Conservation (phyloP, 2,113 vertebrate genomes). For the Montifringilla adamsi region DNA sequence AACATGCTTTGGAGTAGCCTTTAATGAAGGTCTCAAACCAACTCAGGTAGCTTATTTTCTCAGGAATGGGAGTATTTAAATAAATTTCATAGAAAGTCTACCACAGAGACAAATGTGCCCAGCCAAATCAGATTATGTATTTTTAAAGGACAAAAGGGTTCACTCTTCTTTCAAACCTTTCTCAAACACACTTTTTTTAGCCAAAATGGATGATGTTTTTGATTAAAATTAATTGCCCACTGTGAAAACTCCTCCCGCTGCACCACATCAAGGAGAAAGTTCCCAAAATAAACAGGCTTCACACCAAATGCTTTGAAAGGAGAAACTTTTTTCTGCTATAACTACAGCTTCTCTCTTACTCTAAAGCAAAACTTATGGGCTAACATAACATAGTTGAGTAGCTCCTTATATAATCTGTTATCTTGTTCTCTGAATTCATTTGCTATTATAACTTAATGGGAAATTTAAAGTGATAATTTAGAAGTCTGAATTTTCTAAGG, state of each 20-base stretch:
- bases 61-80: conserved; percentile 33
- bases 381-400: neutral
- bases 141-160: neutral
- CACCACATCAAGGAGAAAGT: neutral
- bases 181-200: neutral
- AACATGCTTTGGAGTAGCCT: conserved; percentile 38
- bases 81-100: conserved; percentile 8
- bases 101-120: neutral
- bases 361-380: neutral
- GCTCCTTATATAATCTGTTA: neutral
- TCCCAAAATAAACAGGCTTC: neutral
- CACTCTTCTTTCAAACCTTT: neutral
- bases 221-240: neutral
- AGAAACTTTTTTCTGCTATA: neutral
- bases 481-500: neutral
- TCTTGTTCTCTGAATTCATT: neutral
- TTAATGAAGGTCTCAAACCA: conserved; percentile 72
- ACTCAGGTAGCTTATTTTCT: conserved; percentile 62
- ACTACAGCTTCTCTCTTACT: neutral
- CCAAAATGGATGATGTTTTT: neutral
- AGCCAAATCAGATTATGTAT: neutral
- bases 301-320: neutral
- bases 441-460: neutral
- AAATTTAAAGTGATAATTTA: neutral
- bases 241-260: neutral